Conservation (phyloP, 2,113 vertebrate species). For the Pycnonotus jocosus region DNA sequence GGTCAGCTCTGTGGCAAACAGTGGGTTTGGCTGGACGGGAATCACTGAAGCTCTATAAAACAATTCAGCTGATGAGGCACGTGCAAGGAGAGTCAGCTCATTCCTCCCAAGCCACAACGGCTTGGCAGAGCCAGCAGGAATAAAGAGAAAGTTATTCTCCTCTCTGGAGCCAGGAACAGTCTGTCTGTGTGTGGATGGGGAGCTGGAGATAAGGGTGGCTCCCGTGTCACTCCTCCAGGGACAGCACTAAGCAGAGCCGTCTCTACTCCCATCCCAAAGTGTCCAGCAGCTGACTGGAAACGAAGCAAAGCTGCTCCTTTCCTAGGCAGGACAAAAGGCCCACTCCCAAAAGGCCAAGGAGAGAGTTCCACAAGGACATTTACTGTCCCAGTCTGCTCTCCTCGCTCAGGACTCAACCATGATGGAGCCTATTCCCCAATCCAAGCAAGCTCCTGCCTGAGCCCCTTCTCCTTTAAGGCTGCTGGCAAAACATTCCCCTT, state of each 20-base stretch:
- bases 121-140: neutral
- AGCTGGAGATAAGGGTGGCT: neutral
- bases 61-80: neutral
- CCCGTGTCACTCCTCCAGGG: fast-evolving
- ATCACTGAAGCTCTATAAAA: neutral
- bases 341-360: neutral
- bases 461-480: neutral
- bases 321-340: neutral
- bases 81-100: neutral
- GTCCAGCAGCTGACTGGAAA: neutral
- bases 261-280: too few species aligned
- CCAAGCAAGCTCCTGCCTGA: neutral
- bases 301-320: neutral
- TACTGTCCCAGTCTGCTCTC: neutral
- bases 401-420: fast-evolving
- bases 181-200: fast-evolving
- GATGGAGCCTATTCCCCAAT: fast-evolving
- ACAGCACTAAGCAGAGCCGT: neutral
- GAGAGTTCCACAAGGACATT: neutral
- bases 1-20: neutral
- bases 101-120: neutral
- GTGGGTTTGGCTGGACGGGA: neutral
- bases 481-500: neutral
- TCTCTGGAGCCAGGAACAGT: fast-evolving
- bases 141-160: neutral